Evolutionary conservation across 2,113 vertebrate species (phyloP).

Genomic region (Chlamydotis undulata): DNA sequence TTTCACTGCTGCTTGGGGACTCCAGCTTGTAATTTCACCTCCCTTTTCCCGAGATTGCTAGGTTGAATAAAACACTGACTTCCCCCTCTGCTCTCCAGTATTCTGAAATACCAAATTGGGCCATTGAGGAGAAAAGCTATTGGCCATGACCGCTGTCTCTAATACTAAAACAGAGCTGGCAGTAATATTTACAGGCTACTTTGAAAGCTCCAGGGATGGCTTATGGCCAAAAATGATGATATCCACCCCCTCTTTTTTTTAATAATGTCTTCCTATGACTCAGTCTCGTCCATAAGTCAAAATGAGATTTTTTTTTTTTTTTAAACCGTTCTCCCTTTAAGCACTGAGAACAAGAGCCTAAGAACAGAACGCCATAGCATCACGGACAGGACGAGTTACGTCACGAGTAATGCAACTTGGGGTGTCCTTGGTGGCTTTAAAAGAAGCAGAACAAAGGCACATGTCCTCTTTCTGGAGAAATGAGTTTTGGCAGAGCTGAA

Average conservation of each 20-base stretch:
- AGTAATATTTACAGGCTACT: constrained; percentile 55
- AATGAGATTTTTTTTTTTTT: constrained; percentile 33
- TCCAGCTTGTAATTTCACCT: constrained; percentile 36
- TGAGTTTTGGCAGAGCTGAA: constrained; percentile 28
- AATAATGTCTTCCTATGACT: constrained; percentile 63
- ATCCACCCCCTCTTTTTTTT: constrained; percentile 51
- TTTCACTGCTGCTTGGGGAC: background rate
- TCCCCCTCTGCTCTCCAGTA: background rate
- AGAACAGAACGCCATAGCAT: constrained; percentile 32
- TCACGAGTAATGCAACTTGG: constrained; percentile 27
- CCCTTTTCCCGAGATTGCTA: background rate
- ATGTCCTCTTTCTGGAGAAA: constrained; percentile 17
- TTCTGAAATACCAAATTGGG: constrained; percentile 23
- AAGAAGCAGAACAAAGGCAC: constrained; percentile 37
- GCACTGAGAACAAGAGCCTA: constrained; percentile 37
- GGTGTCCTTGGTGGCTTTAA: constrained; percentile 56
- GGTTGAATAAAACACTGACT: constrained; percentile 21
- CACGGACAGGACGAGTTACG: background rate
- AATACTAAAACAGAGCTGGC: constrained; percentile 48
- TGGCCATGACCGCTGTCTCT: constrained; percentile 21
- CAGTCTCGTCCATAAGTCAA: constrained; percentile 63
- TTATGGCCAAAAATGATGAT: constrained; percentile 62
- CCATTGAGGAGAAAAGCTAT: constrained; percentile 14
- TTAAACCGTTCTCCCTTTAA: constrained; percentile 12
- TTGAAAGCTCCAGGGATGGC: constrained; percentile 58